Evolutionary conservation across 2,888 invertebrate genomes (phyloP).

Genomic region (Andrena camellia): DNA sequence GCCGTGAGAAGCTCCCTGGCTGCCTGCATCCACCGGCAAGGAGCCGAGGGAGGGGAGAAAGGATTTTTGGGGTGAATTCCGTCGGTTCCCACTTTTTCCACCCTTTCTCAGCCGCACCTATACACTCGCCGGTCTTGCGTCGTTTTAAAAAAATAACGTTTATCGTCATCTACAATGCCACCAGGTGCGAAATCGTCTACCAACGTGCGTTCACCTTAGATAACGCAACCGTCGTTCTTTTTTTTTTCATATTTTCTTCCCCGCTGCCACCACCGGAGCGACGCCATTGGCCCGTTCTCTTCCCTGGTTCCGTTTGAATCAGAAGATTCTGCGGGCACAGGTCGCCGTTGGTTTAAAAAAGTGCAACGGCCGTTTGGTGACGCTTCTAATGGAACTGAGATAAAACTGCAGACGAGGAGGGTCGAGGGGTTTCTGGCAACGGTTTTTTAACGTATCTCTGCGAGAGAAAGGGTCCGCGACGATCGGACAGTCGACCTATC

Average conservation of each 20-base stretch:
- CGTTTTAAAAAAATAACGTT: slow-evolving; percentile 44
- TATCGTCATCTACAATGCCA: slow-evolving; percentile 35
- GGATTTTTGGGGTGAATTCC: slow-evolving; percentile 76
- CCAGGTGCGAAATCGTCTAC: slow-evolving; percentile 63
- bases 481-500: neutral
- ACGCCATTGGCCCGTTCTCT: slow-evolving; percentile 24
- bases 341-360: slow-evolving; percentile 36
- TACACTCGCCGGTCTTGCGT: slow-evolving; percentile 25
- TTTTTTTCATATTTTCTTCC: slow-evolving; percentile 27
- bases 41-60: slow-evolving; percentile 43
- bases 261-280: slow-evolving; percentile 3
- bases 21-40: slow-evolving; percentile 8
- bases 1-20: slow-evolving; percentile 68
- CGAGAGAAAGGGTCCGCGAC: neutral
- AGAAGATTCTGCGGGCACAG: slow-evolving; percentile 7
- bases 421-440: slow-evolving; percentile 31
- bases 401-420: slow-evolving; percentile 2
- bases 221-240: slow-evolving; percentile 63
- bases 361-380: slow-evolving; percentile 52
- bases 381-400: slow-evolving; percentile 25
- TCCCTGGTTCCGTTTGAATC: neutral
- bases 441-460: slow-evolving; percentile 52
- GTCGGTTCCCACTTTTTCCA: slow-evolving; percentile 69
- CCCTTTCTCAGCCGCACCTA: slow-evolving; percentile 62
- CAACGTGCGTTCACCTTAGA: slow-evolving; percentile 50